A percentile compares a stretch with the other conserved stretches of the same genome.
Conservation (phyloP, 2,113 vertebrate genomes). For the Corvus hawaiiensis region DNA sequence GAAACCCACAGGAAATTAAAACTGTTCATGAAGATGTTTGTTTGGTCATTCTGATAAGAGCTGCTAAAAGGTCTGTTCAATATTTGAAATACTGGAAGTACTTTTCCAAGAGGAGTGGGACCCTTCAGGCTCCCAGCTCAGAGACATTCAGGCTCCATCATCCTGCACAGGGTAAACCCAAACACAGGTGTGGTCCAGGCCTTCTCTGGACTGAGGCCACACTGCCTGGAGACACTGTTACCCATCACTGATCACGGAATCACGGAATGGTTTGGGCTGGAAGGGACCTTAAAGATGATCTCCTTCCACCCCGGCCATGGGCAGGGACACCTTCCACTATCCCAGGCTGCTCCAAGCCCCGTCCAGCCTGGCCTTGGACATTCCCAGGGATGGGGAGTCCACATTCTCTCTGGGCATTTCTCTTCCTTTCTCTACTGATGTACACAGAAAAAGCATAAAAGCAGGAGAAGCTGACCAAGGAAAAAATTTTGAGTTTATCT, state of each 20-base stretch:
- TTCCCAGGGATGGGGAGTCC: neutral
- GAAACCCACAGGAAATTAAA: neutral
- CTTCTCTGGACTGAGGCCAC: neutral
- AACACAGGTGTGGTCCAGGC: neutral
- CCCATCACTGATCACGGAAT: neutral
- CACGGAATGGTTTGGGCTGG: neutral
- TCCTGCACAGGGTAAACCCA: accelerated
- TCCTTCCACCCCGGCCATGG: neutral
- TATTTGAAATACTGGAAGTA: neutral
- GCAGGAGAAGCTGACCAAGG: neutral
- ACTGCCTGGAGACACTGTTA: neutral
- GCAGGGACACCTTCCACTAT: neutral
- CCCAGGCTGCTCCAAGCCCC: neutral
- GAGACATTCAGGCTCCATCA: neutral
- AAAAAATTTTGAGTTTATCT: neutral
- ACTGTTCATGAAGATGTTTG: neutral
- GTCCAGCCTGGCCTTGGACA: neutral
- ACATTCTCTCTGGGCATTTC: neutral
- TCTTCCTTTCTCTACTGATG: neutral
- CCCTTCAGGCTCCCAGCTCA: neutral
- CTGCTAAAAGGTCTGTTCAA: neutral
- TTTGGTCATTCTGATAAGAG: neutral
- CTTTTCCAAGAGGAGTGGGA: neutral
- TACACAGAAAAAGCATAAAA: neutral
- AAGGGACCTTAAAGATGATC: neutral